These are phyloP conservation scores for Macrotus californicus DNA, from an alignment of 2,113 vertebrate genomes.

Conservation along the genomic window DNA sequence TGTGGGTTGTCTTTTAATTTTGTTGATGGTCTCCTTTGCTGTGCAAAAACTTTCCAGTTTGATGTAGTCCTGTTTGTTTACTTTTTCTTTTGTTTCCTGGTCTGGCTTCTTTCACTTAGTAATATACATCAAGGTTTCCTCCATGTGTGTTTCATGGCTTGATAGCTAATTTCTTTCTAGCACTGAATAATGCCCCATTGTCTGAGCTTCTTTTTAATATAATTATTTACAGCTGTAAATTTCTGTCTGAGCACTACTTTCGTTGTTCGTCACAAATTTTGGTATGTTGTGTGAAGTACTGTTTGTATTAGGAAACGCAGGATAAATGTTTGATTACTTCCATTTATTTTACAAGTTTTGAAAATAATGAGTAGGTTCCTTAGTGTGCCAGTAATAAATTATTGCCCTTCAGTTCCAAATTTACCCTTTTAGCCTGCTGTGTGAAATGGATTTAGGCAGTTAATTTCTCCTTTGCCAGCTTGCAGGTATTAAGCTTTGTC, in stretches of 20 bases:
- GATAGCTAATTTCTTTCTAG: not conserved
- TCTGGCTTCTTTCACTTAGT: not conserved
- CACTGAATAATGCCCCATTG: not conserved
- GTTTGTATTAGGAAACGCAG: not conserved
- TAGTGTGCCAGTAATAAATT: not conserved
- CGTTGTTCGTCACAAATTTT: not conserved
- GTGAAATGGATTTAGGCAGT: not conserved
- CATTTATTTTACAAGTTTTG: not conserved
- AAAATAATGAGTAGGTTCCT: not conserved
- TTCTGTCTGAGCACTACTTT: not conserved
- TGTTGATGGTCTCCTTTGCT: no score
- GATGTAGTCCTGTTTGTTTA: no score
- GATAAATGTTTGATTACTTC: not conserved
- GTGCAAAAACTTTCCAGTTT: no score
- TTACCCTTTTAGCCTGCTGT: not conserved
- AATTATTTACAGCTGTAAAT: slow-evolving; percentile 22
- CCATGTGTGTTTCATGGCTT: not conserved
- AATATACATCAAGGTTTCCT: not conserved
- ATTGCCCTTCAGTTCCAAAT: not conserved
- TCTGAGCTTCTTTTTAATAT: not conserved
- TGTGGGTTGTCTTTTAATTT: no score
- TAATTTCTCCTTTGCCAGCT: not conserved
- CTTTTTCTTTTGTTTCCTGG: no score
- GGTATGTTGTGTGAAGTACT: not conserved
- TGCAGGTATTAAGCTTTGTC: slow-evolving; percentile 6